Evolutionary conservation across 2,113 vertebrate species (phyloP).

Genomic region (Synodontis membranacea): DNA sequence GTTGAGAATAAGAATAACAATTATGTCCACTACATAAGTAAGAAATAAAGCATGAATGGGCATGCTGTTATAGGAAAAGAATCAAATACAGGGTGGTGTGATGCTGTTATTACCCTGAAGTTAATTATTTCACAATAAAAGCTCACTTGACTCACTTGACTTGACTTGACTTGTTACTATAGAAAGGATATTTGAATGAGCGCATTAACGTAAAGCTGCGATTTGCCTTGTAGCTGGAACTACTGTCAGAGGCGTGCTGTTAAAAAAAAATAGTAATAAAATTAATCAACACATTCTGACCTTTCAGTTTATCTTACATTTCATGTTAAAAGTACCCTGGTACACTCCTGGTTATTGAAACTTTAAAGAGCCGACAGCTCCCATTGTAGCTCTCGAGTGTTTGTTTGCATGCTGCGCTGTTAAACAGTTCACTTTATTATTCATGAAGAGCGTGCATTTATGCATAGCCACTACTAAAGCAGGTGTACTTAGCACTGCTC

Average conservation of each 20-base stretch:
- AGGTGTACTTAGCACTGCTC: constrained; percentile 17
- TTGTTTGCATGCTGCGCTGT: neutral
- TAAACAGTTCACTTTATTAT: neutral
- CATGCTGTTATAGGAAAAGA: neutral
- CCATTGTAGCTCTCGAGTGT: neutral
- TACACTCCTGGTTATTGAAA: neutral
- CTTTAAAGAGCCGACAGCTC: neutral
- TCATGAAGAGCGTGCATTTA: constrained; percentile 5
- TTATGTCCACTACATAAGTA: neutral
- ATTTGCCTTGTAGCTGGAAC: neutral
- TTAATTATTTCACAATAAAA: neutral
- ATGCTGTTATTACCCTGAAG: neutral
- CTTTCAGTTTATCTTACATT: no score
- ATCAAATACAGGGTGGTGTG: neutral
- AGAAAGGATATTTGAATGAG: neutral
- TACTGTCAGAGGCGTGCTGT: neutral
- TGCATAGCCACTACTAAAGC: constrained; percentile 1
- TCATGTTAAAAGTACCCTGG: neutral
- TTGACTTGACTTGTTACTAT: neutral
- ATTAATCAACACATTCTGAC: neutral
- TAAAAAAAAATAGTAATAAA: neutral
- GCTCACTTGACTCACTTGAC: no score
- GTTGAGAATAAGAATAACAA: neutral
- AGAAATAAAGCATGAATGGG: neutral
- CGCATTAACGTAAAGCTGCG: neutral